Evolutionary conservation across 2,797 vertebrate genomes (phyloP).

Genomic region (Ctenosaura bakeri): DNA sequence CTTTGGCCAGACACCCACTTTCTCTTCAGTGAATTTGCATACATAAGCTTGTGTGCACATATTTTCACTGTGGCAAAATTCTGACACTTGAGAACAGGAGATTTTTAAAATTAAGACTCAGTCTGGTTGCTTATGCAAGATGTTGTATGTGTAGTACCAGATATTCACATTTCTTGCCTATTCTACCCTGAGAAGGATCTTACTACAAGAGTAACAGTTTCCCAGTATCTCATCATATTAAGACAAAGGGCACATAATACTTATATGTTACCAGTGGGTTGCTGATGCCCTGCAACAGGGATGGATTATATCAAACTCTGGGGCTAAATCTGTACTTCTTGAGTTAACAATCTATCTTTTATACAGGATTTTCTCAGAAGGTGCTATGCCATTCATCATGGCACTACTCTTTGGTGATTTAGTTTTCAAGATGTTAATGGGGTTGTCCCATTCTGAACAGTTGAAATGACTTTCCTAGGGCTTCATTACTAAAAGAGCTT

Average conservation of each 20-base stretch:
- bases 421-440: too few relatives aligned
- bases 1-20: not conserved
- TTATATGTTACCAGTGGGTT: not conserved
- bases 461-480: too few relatives aligned
- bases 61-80: not conserved
- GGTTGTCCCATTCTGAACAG: too few relatives aligned
- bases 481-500: too few relatives aligned
- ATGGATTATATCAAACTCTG: not conserved
- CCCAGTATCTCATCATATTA: not conserved
- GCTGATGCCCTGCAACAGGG: not conserved
- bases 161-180: too few relatives aligned
- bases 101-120: not conserved
- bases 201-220: not conserved
- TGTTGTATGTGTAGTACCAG: not conserved
- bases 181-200: not conserved
- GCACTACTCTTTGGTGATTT: too few relatives aligned
- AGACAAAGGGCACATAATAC: not conserved
- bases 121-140: not conserved
- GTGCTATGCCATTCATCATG: too few relatives aligned
- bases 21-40: not conserved
- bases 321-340: too few relatives aligned
- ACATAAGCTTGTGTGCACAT: not conserved
- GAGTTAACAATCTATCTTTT: too few relatives aligned
- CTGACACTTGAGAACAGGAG: not conserved
- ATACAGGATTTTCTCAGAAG: too few relatives aligned